Evolutionary conservation across 1,140 invertebrate genomes (phyloP), one percentile per base, ranked within the genome.

Genomic region (Artemia franciscana): DNA sequence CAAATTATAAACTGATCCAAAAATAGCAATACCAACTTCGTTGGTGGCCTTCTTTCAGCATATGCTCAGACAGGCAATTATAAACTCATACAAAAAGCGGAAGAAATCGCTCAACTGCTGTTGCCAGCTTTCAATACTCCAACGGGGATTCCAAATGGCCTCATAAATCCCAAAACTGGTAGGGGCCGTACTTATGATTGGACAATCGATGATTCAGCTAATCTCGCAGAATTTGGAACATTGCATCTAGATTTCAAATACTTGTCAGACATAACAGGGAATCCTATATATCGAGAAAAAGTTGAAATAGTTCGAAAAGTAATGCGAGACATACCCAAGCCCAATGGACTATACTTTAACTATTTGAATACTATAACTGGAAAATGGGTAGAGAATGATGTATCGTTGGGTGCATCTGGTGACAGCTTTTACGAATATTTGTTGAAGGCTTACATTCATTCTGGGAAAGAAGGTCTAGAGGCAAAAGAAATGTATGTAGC

Each of bases 351-450:
- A 0, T 98, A 98, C 76, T 92, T 92, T 1, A 98, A 98, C 76
- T 98, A 96, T 72, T 81, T 99, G 26, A 91, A 98, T 75, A 92
- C 94, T 0, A 83, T 65, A 70, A 95, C 90, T 26, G 94, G 92
- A 57, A 88, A 87, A 75, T 98, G 93, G 91, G 92, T 93, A 64
- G 90, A 94, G 77, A 84, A 92, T 98, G 78, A 89, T 89, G 85
- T 63, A 56, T 39, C 15, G 28, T 57, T 98, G 69, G 95, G 95
- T 61, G 95, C 91, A 2, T 75, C 98, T 3, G 95, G 94, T 9
- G 95, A 98, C 75, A 95, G 90, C 70, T 98, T 95, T 75, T 99
- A 97, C 75, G 96, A 99, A 75, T 98, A 99, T 73, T 78, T 99
- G 57, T 75, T 98, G 59, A n/a, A n/a, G n/a, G n/a, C n/a, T n/a